Evolutionary conservation across 2,113 vertebrate genomes (phyloP), one percentile per base, ranked within the genome.

Genomic region (Neopipo cinnamomea): DNA sequence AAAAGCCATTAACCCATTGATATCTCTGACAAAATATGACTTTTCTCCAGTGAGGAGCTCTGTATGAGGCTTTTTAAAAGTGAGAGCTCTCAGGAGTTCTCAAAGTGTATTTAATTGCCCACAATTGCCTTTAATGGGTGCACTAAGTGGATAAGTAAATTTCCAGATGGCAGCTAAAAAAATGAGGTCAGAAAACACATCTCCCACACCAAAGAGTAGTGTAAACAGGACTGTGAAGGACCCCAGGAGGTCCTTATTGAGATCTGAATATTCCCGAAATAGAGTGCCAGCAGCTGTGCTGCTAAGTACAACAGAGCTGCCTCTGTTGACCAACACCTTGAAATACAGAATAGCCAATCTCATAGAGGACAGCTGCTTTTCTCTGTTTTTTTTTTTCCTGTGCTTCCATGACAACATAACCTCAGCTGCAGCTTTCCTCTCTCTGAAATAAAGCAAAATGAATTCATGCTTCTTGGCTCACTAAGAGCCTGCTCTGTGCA

Each of bases 1-100:
- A 68, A 85, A 89, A 92, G 30, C 63, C 27, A 77, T 80, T 91
- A 88, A 77, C 41, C 46, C 55, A 39, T 75, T 91, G 50, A 35
- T 46, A 67, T 30, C 47, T 89, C 37, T 70, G 28, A 42, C 58
- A 71, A 84, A 80, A 87, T 15, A 22, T 65, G 55, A 62, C 62
- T 82, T 85, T 59, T 24, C n/a, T 89, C 21, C 42, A 66, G 23
- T 21, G 33, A 76, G 66, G 24, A 70, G 28, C 11, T 86, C 30
- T 78, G 15, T 33, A 39, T 30, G 41, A 25, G n/a, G 27, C 41
- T 85, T 85, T 88, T 63, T 14, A 41, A 65, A 90, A 83, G 58
- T 39, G 41, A 90, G 58, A 41, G 25, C 28, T 85, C 81, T 81
- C 62, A 65, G 41, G 68, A 87, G 22, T 47, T 89, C 52, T 85